These are phyloP conservation scores for Clarias macrocephalus DNA, from an alignment of 2,113 vertebrate genomes.

Conservation along the genomic window DNA sequence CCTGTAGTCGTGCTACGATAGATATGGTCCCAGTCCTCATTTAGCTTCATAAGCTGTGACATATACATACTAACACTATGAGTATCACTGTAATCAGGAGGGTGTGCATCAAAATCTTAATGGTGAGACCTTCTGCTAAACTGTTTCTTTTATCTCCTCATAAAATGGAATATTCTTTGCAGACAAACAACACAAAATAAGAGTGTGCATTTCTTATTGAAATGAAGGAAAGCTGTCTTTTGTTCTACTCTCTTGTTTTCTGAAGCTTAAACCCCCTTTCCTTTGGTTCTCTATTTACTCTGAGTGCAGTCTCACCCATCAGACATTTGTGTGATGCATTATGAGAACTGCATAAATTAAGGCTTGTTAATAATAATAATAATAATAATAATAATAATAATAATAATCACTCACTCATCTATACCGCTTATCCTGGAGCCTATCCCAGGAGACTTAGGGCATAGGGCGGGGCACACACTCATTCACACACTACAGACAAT, in stretches of 20 bases:
- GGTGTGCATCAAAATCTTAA: neutral
- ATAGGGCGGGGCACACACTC: too few relatives aligned
- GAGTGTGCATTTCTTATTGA: neutral
- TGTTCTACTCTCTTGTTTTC: neutral
- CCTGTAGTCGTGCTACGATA: conserved; percentile 71
- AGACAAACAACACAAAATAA: conserved; percentile 10
- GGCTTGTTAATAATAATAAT: neutral
- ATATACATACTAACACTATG: conserved; percentile 41
- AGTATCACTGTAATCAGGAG: neutral
- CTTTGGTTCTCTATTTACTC: neutral
- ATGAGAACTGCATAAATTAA: neutral
- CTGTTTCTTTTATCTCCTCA: neutral
- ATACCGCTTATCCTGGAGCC: too few relatives aligned
- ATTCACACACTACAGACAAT: too few relatives aligned
- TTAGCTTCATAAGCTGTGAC: conserved; percentile 80
- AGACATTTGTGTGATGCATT: neutral
- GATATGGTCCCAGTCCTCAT: conserved; percentile 81
- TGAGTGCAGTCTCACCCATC: neutral
- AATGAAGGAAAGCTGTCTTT: neutral
- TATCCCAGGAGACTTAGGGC: too few relatives aligned
- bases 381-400: too few relatives aligned
- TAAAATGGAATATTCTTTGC: neutral
- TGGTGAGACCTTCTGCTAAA: conserved; percentile 8
- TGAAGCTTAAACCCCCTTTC: neutral
- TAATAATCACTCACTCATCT: too few relatives aligned